Base-by-base conservation (phyloP, 2,797 vertebrate species). In the Megalops cyprinoides region DNA sequence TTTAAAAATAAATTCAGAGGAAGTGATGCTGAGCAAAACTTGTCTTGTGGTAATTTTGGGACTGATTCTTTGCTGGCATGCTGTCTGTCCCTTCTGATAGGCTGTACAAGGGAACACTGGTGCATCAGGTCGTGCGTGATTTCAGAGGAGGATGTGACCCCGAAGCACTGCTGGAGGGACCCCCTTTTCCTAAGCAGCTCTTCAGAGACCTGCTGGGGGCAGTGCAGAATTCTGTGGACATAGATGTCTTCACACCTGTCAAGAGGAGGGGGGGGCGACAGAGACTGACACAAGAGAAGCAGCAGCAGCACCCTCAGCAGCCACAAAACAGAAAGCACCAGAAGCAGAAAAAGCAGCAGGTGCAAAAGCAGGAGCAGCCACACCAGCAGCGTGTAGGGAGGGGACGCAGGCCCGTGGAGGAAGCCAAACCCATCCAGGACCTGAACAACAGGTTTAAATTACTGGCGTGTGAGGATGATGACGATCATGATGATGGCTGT, bases 51-150 rank as follows among this genome's bases (percentile, higher is more conserved):
- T 51, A 5, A 15, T 5, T 15, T 5, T 51, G 10, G 56, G 23
- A 1, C 56, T n/a, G 56, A 3, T 6, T 60, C 7, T 28, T 4
- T 25, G 60, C 23, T 28, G 4, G 49, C 7, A 7, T 60, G 14
- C 12, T 42, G 10, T 15, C 31, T 44, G 9, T 23, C 9, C 28
- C 31, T 53, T 73, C 42, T 76, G 65, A 15, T 88, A 97, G 97
- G 84, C 80, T 97, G 82, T 97, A 94, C 74, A 90, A 79, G 14
- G 96, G 97, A 46, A 92, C 86, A 31, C 73, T 96, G 79, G 87
- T 95, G 39, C 95, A 97, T n/a, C 83, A 88, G 8, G 82, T 95
- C 0, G 89, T 88, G 79, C 86, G 65, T 28, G 87, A 86, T 58
- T 90, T 96, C 75, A 90, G 85, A 53, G 79, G 86, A 0, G 81